phyloP scores from a whole-genome alignment of 2,888 invertebrate genomes.

The Mythimna vitellina region DNA sequence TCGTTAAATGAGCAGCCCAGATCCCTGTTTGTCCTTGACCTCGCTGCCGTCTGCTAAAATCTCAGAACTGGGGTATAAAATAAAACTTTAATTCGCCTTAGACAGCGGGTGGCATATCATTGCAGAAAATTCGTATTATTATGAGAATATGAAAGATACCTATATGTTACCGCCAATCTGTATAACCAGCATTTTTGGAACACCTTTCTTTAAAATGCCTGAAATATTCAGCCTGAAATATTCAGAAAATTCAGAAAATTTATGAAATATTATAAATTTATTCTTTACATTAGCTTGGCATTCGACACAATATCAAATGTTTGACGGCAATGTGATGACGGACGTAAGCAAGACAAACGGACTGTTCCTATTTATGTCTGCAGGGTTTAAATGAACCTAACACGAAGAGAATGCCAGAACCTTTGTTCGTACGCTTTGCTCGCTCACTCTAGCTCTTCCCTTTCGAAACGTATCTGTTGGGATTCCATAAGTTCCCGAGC shows the following conservation, averaged over 20 bases:
- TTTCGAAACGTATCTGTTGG: too few species aligned
- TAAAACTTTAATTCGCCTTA: slow-evolving; percentile 34
- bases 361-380: background rate
- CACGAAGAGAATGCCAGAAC: background rate
- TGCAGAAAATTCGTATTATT: slow-evolving; percentile 1
- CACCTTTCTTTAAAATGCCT: background rate
- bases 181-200: too few species aligned
- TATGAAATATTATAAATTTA: background rate
- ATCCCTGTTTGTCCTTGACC: slow-evolving; percentile 38
- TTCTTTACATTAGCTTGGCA: background rate
- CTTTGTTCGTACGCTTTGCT: too few species aligned
- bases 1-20: slow-evolving; percentile 13
- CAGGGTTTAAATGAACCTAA: background rate
- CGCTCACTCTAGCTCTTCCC: too few species aligned
- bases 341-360: background rate
- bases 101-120: background rate
- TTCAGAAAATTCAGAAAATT: background rate
- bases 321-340: background rate
- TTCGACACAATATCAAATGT: background rate
- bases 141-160: background rate
- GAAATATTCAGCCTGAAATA: background rate
- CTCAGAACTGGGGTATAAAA: slow-evolving; percentile 20
- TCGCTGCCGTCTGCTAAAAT: background rate
- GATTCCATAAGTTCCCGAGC: too few species aligned
- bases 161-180: background rate